Conservation (phyloP, 2,797 vertebrate genomes). For the Silurus aristotelis region DNA sequence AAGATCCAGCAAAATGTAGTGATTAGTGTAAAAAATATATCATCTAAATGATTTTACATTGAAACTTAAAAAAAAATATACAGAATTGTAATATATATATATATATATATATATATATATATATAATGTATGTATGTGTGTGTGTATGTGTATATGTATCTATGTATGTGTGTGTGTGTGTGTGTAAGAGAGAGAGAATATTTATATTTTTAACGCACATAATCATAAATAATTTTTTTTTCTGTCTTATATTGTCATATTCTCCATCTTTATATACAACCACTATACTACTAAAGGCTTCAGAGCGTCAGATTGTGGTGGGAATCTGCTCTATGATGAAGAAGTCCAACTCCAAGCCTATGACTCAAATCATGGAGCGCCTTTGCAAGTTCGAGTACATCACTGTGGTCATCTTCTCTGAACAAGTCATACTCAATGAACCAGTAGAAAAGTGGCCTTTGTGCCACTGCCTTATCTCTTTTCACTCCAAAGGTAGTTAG, state of each 20-base stretch:
- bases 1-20: background rate
- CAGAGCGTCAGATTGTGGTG: constrained; percentile 91
- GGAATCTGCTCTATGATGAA: constrained; percentile 98
- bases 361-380: constrained; percentile 96
- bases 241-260: background rate
- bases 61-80: background rate
- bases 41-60: background rate
- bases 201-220: too few relatives aligned
- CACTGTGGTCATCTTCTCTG: constrained; percentile 91
- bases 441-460: constrained; percentile 94
- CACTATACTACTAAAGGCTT: constrained; percentile 69
- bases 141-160: too few relatives aligned
- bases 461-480: constrained; percentile 95
- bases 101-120: too few relatives aligned
- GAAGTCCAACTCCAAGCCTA: constrained; percentile 97
- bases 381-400: constrained; percentile 97
- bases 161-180: too few relatives aligned
- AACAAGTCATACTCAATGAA: constrained; percentile 92
- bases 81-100: background rate
- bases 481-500: constrained; percentile 93
- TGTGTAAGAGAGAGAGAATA: too few relatives aligned
- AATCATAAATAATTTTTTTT: too few relatives aligned
- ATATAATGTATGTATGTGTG: too few relatives aligned
- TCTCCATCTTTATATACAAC: background rate
- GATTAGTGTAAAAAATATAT: background rate